Evolutionary conservation across 2,113 vertebrate genomes (phyloP), one percentile per base, ranked within the genome.

Genomic region (Maccullochella peelii): DNA sequence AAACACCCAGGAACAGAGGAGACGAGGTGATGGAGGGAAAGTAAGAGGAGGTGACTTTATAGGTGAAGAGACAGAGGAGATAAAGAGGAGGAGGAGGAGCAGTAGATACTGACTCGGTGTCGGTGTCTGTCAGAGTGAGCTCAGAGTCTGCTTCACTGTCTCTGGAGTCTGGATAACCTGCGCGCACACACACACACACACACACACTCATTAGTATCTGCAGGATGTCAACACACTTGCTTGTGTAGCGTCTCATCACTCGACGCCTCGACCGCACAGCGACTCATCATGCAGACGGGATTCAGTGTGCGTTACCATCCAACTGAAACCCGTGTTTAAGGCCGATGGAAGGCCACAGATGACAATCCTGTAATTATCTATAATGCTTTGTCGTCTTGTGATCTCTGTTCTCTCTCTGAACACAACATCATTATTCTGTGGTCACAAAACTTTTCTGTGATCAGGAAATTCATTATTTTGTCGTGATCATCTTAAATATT

Each of bases 51-150:
- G 4, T 8, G 11, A 14, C 11, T 42, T 42, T 42, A 42, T 44
- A 14, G 42, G 12, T 12, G 42, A 50, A 4, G 21, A n/a, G 21
- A 23, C 3, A 55, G 44, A 57, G 15, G 30, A 38, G 1, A 5
- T 23, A 21, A 54, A 11, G 18, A 57, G n/a, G 25, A 33, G 47
- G n/a, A 50, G 30, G 36, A 20, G 25, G 20, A 15, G 49, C 0
- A 27, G 57, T 1, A 52, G 77, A 30, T 74, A 95, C 95, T 95
- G 73, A 96, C 95, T 95, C 94, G 0, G 92, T 93, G 87, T 95
- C 95, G 0, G 94, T 95, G 90, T 95, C 94, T 0, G 94, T 95
- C 82, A 93, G 82, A 1, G 92, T 94, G 70, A 95, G 94, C 20
- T 95, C 95, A 2, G 95, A 93, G 55, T 94, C 93, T 0, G 90